Evolutionary conservation across 2,113 vertebrate species (phyloP).

Genomic region (Potamarius usumacintae): DNA sequence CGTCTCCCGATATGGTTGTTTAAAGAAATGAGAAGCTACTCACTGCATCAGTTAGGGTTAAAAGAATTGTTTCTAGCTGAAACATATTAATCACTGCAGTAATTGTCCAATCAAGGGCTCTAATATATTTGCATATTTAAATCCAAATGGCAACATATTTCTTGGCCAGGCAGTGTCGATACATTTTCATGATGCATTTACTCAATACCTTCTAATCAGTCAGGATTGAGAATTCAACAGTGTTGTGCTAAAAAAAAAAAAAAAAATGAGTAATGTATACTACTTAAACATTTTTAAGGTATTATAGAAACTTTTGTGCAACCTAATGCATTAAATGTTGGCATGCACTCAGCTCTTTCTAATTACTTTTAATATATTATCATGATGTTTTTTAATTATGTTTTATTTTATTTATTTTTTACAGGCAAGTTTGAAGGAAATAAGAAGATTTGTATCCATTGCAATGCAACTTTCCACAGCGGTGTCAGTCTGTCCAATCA

Average conservation of each 20-base stretch:
- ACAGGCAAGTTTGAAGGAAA: conserved; percentile 76
- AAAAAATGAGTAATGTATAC: neutral
- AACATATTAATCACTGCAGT: no score
- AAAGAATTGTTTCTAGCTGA: no score
- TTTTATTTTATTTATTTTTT: conserved; percentile 67
- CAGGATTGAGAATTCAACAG: neutral
- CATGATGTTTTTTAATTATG: no score
- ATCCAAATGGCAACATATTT: no score
- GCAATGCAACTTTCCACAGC: conserved; percentile 83
- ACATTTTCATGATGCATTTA: no score
- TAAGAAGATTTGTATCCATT: conserved; percentile 78
- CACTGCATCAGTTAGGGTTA: no score
- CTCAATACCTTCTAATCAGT: neutral
- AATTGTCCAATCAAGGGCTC: no score
- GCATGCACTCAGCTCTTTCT: neutral
- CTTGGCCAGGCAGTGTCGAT: no score
- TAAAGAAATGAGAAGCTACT: no score
- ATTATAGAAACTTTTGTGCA: neutral
- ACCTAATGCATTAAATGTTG: neutral
- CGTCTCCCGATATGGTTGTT: no score
- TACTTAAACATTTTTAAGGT: neutral
- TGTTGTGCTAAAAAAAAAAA: neutral
- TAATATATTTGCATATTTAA: no score
- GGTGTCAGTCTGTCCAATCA: conserved; percentile 86
- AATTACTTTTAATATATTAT: conserved; percentile 2